These are phyloP conservation scores for Pseudoips prasinana DNA, from an alignment of 2,888 invertebrate genomes.

Conservation along the genomic window DNA sequence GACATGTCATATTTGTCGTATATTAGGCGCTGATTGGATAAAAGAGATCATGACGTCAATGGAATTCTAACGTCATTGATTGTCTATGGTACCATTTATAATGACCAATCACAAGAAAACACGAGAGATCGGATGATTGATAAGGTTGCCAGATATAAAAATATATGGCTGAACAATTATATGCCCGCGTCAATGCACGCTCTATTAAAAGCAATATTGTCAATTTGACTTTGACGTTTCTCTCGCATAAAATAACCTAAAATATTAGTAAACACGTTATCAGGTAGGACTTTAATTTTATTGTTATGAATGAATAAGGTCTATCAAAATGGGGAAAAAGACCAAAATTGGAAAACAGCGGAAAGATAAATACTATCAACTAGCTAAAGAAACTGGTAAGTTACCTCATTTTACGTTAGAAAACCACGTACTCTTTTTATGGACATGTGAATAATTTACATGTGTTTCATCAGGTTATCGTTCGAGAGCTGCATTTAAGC, in stretches of 20 bases:
- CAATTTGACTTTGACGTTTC: too few relatives aligned
- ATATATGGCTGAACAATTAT: too few relatives aligned
- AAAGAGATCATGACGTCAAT: too few relatives aligned
- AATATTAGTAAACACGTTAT: conserved; percentile 16
- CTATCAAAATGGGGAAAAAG: conserved; percentile 93
- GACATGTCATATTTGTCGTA: too few relatives aligned
- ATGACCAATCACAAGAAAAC: too few relatives aligned
- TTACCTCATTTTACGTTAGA: conserved; percentile 6
- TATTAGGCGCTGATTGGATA: too few relatives aligned
- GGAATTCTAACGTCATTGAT: too few relatives aligned
- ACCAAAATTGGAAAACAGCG: conserved; percentile 98
- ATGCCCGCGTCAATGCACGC: too few relatives aligned
- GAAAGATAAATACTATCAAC: conserved; percentile 98
- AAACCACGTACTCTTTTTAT: not conserved
- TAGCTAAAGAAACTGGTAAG: conserved; percentile 98
- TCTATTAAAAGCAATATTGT: too few relatives aligned
- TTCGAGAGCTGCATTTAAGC: conserved; percentile 99
- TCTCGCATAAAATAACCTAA: not conserved
- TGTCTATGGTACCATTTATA: too few relatives aligned
- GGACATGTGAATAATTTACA: not conserved
- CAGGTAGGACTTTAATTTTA: conserved; percentile 3
- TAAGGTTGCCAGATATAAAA: too few relatives aligned
- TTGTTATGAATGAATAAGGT: conserved; percentile 6
- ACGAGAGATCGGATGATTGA: too few relatives aligned
- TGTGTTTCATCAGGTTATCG: conserved; percentile 87